Percentiles rank a stretch among this genome's conserved stretches.
Evolutionary conservation across 2,888 invertebrate genomes (phyloP).

Genomic region (Lobophora halterata): DNA sequence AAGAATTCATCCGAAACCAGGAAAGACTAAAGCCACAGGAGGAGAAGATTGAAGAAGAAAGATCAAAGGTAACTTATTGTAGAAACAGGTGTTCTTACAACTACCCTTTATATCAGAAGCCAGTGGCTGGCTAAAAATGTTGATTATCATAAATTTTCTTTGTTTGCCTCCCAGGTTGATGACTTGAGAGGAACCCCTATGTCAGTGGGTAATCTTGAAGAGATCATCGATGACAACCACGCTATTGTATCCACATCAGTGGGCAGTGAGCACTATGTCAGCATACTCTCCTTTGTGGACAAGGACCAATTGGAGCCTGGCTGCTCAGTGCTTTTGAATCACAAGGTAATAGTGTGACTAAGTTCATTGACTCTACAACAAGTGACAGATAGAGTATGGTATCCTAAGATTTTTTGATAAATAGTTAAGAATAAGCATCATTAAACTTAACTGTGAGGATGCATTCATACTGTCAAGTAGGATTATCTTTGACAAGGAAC

Average conservation of each 20-base stretch:
- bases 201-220: conserved; percentile 99
- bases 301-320: conserved; percentile 99
- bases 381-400: no score
- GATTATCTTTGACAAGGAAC: no score
- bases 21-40: conserved; percentile 99
- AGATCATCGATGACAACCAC: conserved; percentile 99
- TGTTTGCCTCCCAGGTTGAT: conserved; percentile 86
- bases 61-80: conserved; percentile 87
- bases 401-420: no score
- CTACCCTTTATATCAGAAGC: no score
- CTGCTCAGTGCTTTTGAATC: conserved; percentile 98
- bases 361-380: no score
- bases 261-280: conserved; percentile 99
- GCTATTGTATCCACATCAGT: conserved; percentile 99
- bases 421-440: no score
- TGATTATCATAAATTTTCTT: no score
- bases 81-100: background rate
- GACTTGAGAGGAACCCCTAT: conserved; percentile 99
- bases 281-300: conserved; percentile 99
- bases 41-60: conserved; percentile 99
- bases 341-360: conserved; percentile 94
- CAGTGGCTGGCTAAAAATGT: no score
- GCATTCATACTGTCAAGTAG: no score
- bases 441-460: no score
- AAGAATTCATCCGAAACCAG: conserved; percentile 99